Evolutionary conservation across 2,797 vertebrate species (phyloP), one percentile per base, ranked within the genome.

Genomic region (Remorina albescens): DNA sequence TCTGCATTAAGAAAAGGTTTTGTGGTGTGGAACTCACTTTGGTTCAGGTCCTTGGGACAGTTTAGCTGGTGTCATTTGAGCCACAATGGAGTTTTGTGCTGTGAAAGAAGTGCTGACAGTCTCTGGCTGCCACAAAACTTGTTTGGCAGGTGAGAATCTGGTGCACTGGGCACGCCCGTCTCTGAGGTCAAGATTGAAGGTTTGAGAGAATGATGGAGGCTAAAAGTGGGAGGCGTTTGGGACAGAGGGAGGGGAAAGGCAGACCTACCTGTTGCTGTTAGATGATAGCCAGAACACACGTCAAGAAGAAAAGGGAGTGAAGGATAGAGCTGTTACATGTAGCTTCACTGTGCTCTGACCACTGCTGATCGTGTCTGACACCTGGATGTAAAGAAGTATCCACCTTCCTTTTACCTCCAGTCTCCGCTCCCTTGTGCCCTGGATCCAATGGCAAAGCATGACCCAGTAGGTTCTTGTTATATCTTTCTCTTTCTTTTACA

Each of bases 361-460:
- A 21, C 26, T 72, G 65, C 26, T 66, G 30, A 30, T 28, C 0
- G 41, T 63, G 54, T 82, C 67, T 68, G 34, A 74, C 49, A 2
- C 32, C 71, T 86, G 73, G 68, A 79, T 51, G 63, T 70, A 39
- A 86, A 70, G 44, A 70, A 60, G 37, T 69, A 30, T 68, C 73
- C 78, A 69, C 57, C 61, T 53, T 74, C 66, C 61, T 71, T 61
- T 87, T 72, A 76, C 49, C 81, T 83, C 44, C 51, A 67, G 54
- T 63, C 42, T 80, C 41, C 49, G 56, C 74, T 68, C 47, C 71
- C 55, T 62, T 28, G 39, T 76, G 47, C 41, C 26, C 62, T 65
- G 67, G 81, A 49, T 80, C 74, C 53, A 36, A 94, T 95, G 94
- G 94, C 51, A 80, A 88, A 92, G 8, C 46, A 81, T 76, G 81